These are phyloP conservation scores for Sciurus niger DNA, from an alignment of 2,113 vertebrate genomes.

Conservation along the genomic window DNA sequence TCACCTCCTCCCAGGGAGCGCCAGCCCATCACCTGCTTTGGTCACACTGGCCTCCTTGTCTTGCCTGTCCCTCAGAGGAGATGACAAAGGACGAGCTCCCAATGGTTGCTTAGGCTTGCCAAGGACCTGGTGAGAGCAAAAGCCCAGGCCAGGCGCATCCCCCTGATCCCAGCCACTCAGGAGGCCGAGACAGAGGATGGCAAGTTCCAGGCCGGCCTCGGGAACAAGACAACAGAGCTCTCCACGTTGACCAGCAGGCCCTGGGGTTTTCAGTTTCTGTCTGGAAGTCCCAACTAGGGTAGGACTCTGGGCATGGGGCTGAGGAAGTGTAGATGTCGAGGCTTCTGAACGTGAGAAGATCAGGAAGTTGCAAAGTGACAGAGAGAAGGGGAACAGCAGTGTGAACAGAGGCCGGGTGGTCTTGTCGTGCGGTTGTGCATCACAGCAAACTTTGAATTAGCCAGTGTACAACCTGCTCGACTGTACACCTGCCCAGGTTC, in stretches of 20 bases:
- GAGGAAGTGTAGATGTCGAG: too few species aligned
- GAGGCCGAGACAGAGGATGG: too few species aligned
- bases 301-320: too few species aligned
- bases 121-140: neutral
- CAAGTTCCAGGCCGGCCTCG: too few species aligned
- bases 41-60: too few species aligned
- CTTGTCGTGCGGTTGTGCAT: accelerated
- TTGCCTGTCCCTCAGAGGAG: neutral
- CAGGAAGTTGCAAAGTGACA: neutral
- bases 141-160: neutral
- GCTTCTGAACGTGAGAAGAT: neutral
- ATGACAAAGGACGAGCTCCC: neutral
- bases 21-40: neutral
- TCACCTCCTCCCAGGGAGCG: neutral
- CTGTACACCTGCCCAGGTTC: accelerated
- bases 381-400: neutral
- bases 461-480: neutral
- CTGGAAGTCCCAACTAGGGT: too few species aligned
- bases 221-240: too few species aligned
- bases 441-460: neutral
- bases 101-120: accelerated
- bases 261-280: too few species aligned
- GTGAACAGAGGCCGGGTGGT: accelerated
- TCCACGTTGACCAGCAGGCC: too few species aligned
- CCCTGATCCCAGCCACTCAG: too few species aligned